A percentile compares a stretch with the other conserved stretches of the same genome.
These are phyloP conservation scores for Zootoca vivipara DNA, from an alignment of 2,113 vertebrate species.

Conservation along the genomic window DNA sequence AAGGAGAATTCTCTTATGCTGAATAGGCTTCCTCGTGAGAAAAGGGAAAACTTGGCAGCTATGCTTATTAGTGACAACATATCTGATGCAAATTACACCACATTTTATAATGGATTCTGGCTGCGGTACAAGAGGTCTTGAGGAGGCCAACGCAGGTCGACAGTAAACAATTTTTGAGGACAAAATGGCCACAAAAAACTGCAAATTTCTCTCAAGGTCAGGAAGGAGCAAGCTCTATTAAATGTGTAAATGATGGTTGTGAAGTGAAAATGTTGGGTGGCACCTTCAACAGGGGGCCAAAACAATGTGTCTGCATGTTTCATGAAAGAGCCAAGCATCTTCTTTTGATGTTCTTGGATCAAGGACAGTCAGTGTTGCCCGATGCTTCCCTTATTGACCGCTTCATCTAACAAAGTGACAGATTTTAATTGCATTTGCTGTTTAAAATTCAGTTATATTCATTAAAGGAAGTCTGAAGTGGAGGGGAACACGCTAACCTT, in stretches of 20 bases:
- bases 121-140: neutral
- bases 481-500: slow-evolving; percentile 29
- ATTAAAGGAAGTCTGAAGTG: slow-evolving; percentile 44
- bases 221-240: neutral
- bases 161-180: neutral
- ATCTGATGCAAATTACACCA: neutral
- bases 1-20: too few relatives aligned
- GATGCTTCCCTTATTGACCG: slow-evolving; percentile 3
- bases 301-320: neutral
- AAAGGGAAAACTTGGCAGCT: too few relatives aligned
- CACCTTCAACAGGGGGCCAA: neutral
- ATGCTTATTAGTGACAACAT: neutral
- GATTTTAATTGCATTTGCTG: slow-evolving; percentile 46
- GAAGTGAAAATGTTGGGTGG: neutral
- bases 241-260: neutral
- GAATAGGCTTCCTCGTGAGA: too few relatives aligned
- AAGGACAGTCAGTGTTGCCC: neutral
- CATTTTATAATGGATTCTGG: neutral
- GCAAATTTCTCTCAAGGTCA: neutral
- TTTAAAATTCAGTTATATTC: slow-evolving; percentile 51
- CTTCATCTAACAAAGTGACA: slow-evolving; percentile 26
- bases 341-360: slow-evolving; percentile 34
- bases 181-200: neutral
- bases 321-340: fast-evolving
- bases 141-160: neutral